A percentile compares a stretch with the other conserved stretches of the same genome.
phyloP scores from a whole-genome alignment of 2,888 invertebrate species.

The Chromoteleia sp. region DNA sequence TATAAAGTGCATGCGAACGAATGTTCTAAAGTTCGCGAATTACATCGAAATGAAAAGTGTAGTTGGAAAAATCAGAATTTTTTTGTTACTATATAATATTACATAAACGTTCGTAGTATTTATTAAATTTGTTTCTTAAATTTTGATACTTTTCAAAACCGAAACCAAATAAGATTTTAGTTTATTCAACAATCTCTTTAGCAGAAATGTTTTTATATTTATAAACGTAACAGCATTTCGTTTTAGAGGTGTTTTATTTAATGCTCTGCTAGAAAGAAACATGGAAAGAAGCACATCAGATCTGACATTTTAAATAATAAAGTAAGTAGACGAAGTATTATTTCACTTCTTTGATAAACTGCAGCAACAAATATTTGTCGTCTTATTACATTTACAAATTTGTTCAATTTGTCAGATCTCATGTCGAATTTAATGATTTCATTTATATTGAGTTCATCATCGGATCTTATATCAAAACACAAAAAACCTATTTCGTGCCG shows the following conservation, averaged over 20 bases:
- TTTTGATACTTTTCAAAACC: neutral
- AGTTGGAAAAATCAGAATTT: neutral
- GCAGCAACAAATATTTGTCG: neutral
- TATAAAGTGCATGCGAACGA: neutral
- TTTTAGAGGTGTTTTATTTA: neutral
- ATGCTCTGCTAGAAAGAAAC: too few species aligned
- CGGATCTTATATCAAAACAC: too few species aligned
- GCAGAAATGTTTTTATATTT: neutral
- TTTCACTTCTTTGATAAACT: too few species aligned
- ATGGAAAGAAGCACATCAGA: neutral
- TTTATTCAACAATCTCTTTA: neutral
- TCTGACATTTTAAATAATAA: neutral
- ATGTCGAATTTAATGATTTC: too few species aligned
- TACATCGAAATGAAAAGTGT: too few species aligned
- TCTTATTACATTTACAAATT: too few species aligned
- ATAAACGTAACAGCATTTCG: conserved; percentile 1
- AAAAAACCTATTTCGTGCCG: too few species aligned
- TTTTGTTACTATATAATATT: neutral
- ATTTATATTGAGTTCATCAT: too few species aligned
- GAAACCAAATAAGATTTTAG: conserved; percentile 2
- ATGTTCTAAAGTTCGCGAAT: neutral
- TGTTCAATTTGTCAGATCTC: too few species aligned
- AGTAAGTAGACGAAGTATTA: too few species aligned
- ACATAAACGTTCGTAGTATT: neutral
- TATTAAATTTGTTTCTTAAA: neutral